Conservation (phyloP, 2,797 vertebrate genomes). For the Remorina albescens region DNA sequence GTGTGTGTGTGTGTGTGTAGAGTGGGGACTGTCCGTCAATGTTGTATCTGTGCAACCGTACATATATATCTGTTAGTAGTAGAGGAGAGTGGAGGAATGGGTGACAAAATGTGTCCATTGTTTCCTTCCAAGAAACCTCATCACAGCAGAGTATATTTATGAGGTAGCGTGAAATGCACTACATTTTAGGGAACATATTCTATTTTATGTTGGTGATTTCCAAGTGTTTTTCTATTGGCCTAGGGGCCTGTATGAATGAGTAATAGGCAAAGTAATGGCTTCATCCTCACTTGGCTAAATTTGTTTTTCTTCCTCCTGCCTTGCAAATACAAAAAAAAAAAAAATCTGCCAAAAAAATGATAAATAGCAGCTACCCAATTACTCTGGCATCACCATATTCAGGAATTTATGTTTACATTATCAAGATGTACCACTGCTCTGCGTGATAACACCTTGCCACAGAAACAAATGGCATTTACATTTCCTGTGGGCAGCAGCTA, state of each 20-base stretch:
- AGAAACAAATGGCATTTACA: conserved; percentile 83
- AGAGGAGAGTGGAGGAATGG: conserved; percentile 35
- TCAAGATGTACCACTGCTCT: conserved; percentile 77
- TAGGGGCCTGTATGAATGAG: conserved; percentile 75
- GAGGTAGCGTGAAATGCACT: conserved; percentile 66
- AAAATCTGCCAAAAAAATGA: conserved; percentile 68
- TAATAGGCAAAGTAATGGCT: conserved; percentile 82
- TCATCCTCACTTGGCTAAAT: conserved; percentile 73
- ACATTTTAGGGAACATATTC: conserved; percentile 74
- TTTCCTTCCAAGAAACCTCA: conserved; percentile 73
- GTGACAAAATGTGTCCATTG: conserved; percentile 49
- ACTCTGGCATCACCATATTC: conserved; percentile 78
- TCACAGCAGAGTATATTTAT: conserved; percentile 74
- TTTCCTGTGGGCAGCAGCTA: conserved; percentile 74
- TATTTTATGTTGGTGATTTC: conserved; percentile 79
- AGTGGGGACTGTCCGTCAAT: conserved; percentile 41
- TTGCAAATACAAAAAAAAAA: conserved; percentile 60
- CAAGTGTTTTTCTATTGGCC: conserved; percentile 80
- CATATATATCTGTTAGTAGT: conserved; percentile 48
- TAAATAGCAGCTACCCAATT: conserved; percentile 80
- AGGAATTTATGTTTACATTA: conserved; percentile 83
- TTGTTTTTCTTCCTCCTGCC: conserved; percentile 76
- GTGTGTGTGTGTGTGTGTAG: not conserved
- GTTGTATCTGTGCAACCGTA: conserved; percentile 32
- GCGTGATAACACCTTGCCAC: conserved; percentile 76